Conservation (phyloP, 2,113 vertebrate species). For the Orientallactaga bullata region DNA sequence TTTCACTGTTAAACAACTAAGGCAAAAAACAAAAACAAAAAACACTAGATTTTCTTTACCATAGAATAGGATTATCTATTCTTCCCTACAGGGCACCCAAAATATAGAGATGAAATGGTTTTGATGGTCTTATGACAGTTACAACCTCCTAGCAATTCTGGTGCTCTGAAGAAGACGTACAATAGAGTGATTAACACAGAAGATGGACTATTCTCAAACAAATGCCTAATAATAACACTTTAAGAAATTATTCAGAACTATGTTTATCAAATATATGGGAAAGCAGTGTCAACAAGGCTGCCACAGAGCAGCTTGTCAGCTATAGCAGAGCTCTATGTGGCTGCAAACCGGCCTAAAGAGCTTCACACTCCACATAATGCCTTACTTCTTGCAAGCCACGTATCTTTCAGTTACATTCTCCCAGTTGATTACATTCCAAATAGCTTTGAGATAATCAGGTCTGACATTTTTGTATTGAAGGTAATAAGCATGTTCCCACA, state of each 20-base stretch:
- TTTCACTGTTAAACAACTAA: slow-evolving; percentile 34
- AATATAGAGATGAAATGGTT: not conserved
- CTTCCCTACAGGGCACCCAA: not conserved
- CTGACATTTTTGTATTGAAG: slow-evolving; percentile 99
- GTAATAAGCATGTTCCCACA: slow-evolving; percentile 99
- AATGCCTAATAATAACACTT: slow-evolving; percentile 29
- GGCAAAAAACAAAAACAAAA: not conserved
- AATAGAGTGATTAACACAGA: slow-evolving; percentile 49
- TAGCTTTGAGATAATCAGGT: slow-evolving; percentile 98
- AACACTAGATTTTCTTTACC: not conserved
- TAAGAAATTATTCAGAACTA: slow-evolving; percentile 62
- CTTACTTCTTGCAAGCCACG: slow-evolving; percentile 91
- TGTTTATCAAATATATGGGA: slow-evolving; percentile 74
- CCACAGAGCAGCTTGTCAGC: slow-evolving; percentile 64
- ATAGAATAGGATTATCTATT: not conserved
- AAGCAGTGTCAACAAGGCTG: slow-evolving; percentile 71
- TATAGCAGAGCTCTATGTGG: slow-evolving; percentile 39
- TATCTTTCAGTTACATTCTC: slow-evolving; percentile 95
- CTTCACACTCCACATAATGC: slow-evolving; percentile 52
- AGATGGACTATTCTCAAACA: slow-evolving; percentile 43
- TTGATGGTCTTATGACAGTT: slow-evolving; percentile 1
- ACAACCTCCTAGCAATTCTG: not conserved
- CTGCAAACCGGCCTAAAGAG: slow-evolving; percentile 69
- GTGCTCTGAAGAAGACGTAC: slow-evolving; percentile 12
- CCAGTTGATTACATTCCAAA: slow-evolving; percentile 98